These are phyloP conservation scores for Mesoligia furuncula DNA, from an alignment of 2,888 invertebrate genomes.

Conservation along the genomic window DNA sequence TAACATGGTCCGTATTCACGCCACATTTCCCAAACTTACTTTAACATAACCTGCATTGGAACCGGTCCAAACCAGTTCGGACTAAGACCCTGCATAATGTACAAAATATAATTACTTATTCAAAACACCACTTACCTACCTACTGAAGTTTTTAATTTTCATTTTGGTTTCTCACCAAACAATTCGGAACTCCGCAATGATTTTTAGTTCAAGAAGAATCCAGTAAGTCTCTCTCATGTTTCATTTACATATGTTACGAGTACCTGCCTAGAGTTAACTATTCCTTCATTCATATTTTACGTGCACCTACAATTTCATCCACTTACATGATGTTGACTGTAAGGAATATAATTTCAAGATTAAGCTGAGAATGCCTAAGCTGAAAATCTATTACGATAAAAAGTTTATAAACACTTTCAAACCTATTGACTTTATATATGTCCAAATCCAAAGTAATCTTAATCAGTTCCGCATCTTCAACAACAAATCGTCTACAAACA, in stretches of 20 bases:
- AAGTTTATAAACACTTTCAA: neutral
- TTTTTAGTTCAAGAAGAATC: neutral
- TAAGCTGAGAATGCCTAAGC: neutral
- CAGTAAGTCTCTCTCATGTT: neutral
- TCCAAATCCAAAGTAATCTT: neutral
- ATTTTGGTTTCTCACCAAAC: neutral
- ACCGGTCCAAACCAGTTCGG: slow-evolving; percentile 19
- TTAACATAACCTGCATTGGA: slow-evolving; percentile 41
- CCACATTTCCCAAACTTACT: slow-evolving; percentile 16
- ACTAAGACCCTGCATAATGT: neutral
- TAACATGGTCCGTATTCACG: slow-evolving; percentile 3
- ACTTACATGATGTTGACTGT: neutral
- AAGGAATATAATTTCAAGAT: neutral
- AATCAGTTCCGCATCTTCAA: neutral
- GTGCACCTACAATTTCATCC: too few relatives aligned
- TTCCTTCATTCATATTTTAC: neutral
- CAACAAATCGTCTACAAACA: slow-evolving; percentile 20
- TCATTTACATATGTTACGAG: neutral
- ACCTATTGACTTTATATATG: neutral
- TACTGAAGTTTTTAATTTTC: neutral
- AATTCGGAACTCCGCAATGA: neutral
- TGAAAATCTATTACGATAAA: neutral
- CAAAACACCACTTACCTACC: neutral
- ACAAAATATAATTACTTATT: neutral
- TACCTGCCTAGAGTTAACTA: neutral